Percentiles rank a stretch among this genome's conserved stretches.
phyloP scores from a whole-genome alignment of 2,888 invertebrate genomes.

The Coecobrya sp. region DNA sequence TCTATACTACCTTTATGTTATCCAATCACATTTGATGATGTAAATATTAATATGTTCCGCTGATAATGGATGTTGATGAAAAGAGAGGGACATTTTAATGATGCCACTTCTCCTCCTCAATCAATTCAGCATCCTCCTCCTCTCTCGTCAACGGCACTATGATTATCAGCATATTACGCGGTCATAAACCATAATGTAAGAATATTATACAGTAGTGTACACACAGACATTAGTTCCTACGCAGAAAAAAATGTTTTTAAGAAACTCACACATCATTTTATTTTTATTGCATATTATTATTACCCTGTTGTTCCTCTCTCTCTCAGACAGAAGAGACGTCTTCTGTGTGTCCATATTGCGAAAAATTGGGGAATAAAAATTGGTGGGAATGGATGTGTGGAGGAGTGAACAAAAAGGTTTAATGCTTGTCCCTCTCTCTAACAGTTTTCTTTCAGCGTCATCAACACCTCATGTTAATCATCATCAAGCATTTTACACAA shows the following conservation, averaged over 20 bases:
- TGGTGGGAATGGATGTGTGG: not conserved
- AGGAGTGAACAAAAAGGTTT: not conserved
- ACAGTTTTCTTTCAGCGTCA: not conserved
- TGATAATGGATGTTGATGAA: conserved; percentile 19
- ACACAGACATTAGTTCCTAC: not conserved
- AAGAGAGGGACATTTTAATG: not conserved
- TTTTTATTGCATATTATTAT: not conserved
- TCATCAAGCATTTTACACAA: not conserved
- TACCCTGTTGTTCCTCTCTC: not conserved
- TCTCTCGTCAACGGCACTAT: not conserved
- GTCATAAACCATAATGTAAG: not conserved
- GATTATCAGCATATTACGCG: not conserved
- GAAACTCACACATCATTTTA: not conserved
- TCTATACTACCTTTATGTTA: not conserved
- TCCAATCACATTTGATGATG: conserved; percentile 8
- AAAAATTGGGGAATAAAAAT: not conserved
- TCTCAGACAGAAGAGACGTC: not conserved
- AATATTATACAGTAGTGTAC: no score
- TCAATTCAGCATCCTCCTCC: not conserved
- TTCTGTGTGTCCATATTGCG: not conserved
- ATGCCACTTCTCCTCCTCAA: conserved; percentile 10
- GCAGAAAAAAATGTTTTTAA: not conserved
- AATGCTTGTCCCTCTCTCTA: no score
- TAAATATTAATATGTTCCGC: conserved; percentile 1
- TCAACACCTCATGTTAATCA: not conserved